Base-by-base conservation (phyloP, 2,113 vertebrate species). In the Pomatostomus ruficeps region DNA sequence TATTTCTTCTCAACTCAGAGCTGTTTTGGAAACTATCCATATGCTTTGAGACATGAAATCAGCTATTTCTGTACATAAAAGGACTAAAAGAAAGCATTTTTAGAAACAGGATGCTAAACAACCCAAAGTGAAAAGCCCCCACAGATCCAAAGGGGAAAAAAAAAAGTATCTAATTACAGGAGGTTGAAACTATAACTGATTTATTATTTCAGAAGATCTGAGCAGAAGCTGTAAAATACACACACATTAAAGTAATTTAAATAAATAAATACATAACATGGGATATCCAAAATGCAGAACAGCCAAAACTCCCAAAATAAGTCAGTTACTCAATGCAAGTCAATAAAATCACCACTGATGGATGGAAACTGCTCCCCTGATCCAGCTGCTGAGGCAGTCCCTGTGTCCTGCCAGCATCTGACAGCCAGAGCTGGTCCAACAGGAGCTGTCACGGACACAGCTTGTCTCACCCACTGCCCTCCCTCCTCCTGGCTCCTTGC, bases 51-150 rank as follows among this genome's bases (percentile, higher is more conserved):
- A 84, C 46, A 54, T 24, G 33, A 72, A 68, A 72, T n/a, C 51
- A 57, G 61, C 36, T 87, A 45, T 31, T 78, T 80, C 38, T 70
- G 75, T 42, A 74, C 40, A 62, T 76, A 48, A 65, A 81, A 92
- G 12, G 29, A 77, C 29, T 55, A 85, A 83, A 28, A 62, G 11
- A 63, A 78, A 89, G 36, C 42, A 75, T 77, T 89, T 95, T 92
- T 78, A 92, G 90, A 88, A 95, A 94, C 52, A 94, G 74, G 91
- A 95, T 89, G 48, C 36, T 54, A 58, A 88, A 93, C 33, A 70
- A 68, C 4, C 8, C 48, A 55, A 74, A 62, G 10, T 15, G 24
- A 85, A 85, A 25, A n/a, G 38, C 2, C 36, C 51, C 14, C 61
- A 45, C 31, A 90, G 20, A 82, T 36, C 8, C 29, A 70, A 51